These are phyloP conservation scores for Acanthornis magna DNA, from an alignment of 2,797 vertebrate species.

Conservation along the genomic window DNA sequence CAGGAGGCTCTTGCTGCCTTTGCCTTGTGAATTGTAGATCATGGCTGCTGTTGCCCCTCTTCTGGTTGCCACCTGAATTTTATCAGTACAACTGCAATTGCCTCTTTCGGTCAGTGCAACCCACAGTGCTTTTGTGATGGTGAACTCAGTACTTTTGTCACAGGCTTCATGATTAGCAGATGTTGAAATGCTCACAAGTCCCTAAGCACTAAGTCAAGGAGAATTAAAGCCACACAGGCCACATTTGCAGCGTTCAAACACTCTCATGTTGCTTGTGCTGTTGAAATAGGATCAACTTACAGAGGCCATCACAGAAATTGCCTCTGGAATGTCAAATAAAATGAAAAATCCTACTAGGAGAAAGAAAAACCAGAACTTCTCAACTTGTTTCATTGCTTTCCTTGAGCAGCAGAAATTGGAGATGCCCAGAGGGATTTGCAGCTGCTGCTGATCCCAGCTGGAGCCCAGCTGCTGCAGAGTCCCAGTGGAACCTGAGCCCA, in stretches of 20 bases:
- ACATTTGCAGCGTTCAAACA: slow-evolving; percentile 73
- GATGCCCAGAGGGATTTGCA: not conserved
- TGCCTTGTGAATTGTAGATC: not conserved
- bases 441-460: no score
- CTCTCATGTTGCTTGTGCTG: slow-evolving; percentile 53
- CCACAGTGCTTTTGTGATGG: no score
- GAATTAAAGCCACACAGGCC: slow-evolving; percentile 80
- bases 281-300: slow-evolving; percentile 73
- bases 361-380: no score
- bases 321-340: not conserved
- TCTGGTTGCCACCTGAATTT: not conserved
- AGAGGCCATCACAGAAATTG: slow-evolving; percentile 64
- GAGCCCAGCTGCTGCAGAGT: no score
- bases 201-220: slow-evolving; percentile 56
- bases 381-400: slow-evolving; percentile 59
- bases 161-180: slow-evolving; percentile 77
- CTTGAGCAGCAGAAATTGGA: slow-evolving; percentile 7
- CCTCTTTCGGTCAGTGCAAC: not conserved
- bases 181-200: slow-evolving; percentile 76
- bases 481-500: not conserved
- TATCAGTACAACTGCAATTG: not conserved
- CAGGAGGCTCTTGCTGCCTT: not conserved
- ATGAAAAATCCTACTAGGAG: not conserved
- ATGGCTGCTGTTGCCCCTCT: not conserved
- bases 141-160: not conserved